Evolutionary conservation across 2,888 invertebrate genomes (phyloP).

Genomic region (Odontocolon sp.): DNA sequence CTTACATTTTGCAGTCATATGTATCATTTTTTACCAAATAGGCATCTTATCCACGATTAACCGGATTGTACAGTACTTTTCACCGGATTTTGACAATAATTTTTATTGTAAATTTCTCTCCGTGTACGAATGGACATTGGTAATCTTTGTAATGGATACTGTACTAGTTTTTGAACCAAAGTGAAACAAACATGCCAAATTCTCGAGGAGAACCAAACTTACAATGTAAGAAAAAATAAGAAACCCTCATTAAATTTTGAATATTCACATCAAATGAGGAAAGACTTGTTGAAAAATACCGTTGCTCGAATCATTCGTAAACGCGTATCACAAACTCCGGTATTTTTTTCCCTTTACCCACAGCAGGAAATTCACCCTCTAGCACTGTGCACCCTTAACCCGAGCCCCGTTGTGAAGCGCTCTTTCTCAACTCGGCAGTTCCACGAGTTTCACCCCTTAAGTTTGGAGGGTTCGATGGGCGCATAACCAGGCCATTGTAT

Average conservation of each 20-base stretch:
- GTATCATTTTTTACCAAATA: no score
- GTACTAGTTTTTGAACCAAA: no score
- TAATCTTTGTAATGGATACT: no score
- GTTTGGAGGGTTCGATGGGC: constrained; percentile 48
- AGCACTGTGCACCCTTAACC: constrained; percentile 37
- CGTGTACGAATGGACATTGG: no score
- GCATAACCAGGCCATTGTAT: constrained; percentile 49
- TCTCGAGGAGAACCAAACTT: no score
- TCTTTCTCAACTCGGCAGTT: constrained; percentile 62
- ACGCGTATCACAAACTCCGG: not conserved
- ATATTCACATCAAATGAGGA: not conserved
- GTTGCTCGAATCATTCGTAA: not conserved
- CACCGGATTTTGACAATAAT: no score
- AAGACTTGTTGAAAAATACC: not conserved
- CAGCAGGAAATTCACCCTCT: constrained; percentile 13
- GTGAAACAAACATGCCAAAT: no score
- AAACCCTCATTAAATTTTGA: not conserved
- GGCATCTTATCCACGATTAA: no score
- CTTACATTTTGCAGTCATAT: no score
- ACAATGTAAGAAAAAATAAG: not conserved
- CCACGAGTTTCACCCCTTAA: constrained; percentile 61
- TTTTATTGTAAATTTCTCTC: no score
- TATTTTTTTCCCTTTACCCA: constrained; percentile 35
- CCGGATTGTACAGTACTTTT: no score
- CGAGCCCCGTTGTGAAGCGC: constrained; percentile 33